Base-by-base conservation (phyloP, 1,140 invertebrate genomes). In the Drosophila auraria region DNA sequence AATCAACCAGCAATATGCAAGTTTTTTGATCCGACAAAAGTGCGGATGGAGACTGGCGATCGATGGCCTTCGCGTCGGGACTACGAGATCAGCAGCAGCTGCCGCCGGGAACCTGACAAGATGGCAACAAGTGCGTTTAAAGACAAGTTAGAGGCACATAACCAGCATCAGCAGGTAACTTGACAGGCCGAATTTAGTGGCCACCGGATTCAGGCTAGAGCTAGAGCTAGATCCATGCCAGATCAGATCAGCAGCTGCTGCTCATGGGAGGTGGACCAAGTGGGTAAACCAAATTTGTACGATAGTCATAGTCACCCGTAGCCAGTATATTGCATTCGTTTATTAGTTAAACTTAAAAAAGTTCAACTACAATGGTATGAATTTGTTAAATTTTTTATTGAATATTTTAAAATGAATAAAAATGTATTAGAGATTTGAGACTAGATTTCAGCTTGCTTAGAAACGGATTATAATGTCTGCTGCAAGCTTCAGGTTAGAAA, bases 41-140 rank as follows among this genome's bases (percentile, higher is more conserved):
- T 78, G 57, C 50, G 44, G 56, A 77, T 44, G 38, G 63, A 77
- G 70, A 73, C 66, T 62, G 65, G 25, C 75, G 58, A 51, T 45
- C 61, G 53, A 70, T 75, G 82, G 83, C 83, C 75, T 82, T 82
- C 64, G 64, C 64, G 60, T 51, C 68, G 66, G 75, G 45, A 76
- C 33, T 40, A 76, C 33, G 49, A 65, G 38, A 78, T 71, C 60
- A 45, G 54, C 75, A 72, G 66, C 74, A 40, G 62, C 78, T 72
- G 70, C 74, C 74, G 45, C 15, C 47, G 33, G 68, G 59, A 60
- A 27, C 51, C 69, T 45, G 71, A 44, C 66, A 42, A 71, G 63
- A 58, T 69, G 73, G 58, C 80, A 70, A 63, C 81, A 80, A 77
- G 76, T 83, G 60, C 44, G 66, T 56, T 20, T 40, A 23, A 23